Evolutionary conservation across 1,140 invertebrate species (phyloP).

Genomic region (Sycophaga agraensis): DNA sequence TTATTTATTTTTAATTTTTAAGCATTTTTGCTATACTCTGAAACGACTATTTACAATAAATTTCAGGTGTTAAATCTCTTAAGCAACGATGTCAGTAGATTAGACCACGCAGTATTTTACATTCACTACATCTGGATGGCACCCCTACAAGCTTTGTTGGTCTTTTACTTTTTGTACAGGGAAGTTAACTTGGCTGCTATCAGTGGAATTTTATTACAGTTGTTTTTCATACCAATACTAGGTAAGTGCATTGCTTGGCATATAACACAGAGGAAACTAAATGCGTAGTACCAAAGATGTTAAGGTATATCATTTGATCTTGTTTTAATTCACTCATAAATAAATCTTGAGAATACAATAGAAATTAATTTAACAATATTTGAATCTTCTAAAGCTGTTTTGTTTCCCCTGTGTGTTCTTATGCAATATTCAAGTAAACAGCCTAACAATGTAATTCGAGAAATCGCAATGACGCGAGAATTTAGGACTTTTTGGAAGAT

Average conservation of each 20-base stretch:
- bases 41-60: too few species aligned
- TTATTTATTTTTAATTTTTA: too few species aligned
- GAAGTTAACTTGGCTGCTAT: slow-evolving; percentile 74
- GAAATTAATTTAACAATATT: too few species aligned
- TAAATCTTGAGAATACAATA: too few species aligned
- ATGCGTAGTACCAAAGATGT: not conserved
- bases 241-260: slow-evolving; percentile 53
- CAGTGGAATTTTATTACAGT: slow-evolving; percentile 74
- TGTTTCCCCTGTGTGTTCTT: slow-evolving; percentile 5
- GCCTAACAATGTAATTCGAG: slow-evolving; percentile 23
- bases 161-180: slow-evolving; percentile 75
- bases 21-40: too few species aligned
- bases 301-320: too few species aligned
- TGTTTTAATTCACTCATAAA: not conserved
- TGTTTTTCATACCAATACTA: slow-evolving; percentile 84
- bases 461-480: slow-evolving; percentile 23
- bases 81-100: slow-evolving; percentile 82
- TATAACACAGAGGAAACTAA: slow-evolving; percentile 19
- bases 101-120: slow-evolving; percentile 70
- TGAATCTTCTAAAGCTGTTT: slow-evolving; percentile 6
- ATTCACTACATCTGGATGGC: slow-evolving; percentile 80
- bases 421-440: not conserved
- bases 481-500: slow-evolving; percentile 71
- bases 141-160: slow-evolving; percentile 75
- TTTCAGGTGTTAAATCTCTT: slow-evolving; percentile 91